Percentiles rank a stretch among this genome's conserved stretches.
Evolutionary conservation across 2,113 vertebrate species (phyloP).

Genomic region (Catharus bicknelli): DNA sequence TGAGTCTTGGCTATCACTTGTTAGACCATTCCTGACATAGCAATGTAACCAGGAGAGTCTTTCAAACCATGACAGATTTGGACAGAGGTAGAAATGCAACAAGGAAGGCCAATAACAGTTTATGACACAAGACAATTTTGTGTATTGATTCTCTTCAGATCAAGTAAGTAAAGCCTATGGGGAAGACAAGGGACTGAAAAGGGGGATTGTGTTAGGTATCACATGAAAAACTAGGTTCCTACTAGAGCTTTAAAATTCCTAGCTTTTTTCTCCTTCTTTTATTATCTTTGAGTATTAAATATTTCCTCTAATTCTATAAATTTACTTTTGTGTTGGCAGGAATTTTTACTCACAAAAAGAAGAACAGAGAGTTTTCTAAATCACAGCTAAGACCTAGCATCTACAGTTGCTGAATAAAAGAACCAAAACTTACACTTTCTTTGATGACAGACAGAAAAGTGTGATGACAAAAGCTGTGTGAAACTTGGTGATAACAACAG

Average conservation of each 20-base stretch:
- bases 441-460: slow-evolving; percentile 22
- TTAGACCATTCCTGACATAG: neutral
- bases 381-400: neutral
- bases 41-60: neutral
- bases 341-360: neutral
- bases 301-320: neutral
- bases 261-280: neutral
- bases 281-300: neutral
- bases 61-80: neutral
- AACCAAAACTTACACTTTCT: neutral
- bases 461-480: slow-evolving; percentile 12
- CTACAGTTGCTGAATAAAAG: neutral
- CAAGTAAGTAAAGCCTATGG: neutral
- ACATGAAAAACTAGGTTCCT: neutral
- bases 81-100: neutral
- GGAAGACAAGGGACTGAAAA: neutral
- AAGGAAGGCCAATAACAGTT: neutral
- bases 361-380: neutral
- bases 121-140: neutral
- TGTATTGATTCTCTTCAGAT: neutral
- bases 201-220: neutral
- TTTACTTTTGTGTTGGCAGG: rapidly evolving
- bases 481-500: neutral
- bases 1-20: neutral
- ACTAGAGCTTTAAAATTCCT: neutral